Evolutionary conservation across 2,888 invertebrate genomes (phyloP).

Genomic region (Euclidia mi): DNA sequence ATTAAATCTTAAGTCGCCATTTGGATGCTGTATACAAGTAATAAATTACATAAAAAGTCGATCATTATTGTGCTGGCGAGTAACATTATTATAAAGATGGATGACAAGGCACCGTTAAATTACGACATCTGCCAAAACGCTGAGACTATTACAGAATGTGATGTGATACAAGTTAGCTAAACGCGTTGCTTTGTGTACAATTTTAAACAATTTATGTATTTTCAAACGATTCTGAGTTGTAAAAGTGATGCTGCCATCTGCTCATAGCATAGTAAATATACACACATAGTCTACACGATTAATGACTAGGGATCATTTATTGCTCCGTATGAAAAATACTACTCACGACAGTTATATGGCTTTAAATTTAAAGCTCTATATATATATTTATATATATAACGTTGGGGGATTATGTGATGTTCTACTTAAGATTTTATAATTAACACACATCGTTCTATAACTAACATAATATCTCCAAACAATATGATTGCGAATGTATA

Average conservation of each 20-base stretch:
- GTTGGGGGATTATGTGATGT: too few species aligned
- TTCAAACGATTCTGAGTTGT: slow-evolving; percentile 32
- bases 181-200: slow-evolving; percentile 29
- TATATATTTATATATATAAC: too few species aligned
- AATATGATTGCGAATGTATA: too few species aligned
- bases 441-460: too few species aligned
- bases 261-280: slow-evolving; percentile 15
- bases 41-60: slow-evolving; percentile 39
- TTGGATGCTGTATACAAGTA: slow-evolving; percentile 29
- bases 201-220: slow-evolving; percentile 38
- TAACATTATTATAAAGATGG: slow-evolving; percentile 5
- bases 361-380: too few species aligned
- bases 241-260: slow-evolving; percentile 22
- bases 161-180: slow-evolving; percentile 31
- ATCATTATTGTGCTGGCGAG: slow-evolving; percentile 16
- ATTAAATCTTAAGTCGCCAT: slow-evolving; percentile 30
- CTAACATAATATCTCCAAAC: too few species aligned
- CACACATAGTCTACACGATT: slow-evolving; percentile 7
- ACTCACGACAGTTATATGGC: too few species aligned
- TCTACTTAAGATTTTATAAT: too few species aligned
- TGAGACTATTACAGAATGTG: slow-evolving; percentile 36
- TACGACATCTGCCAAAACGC: slow-evolving; percentile 36
- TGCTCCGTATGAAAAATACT: background rate
- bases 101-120: slow-evolving; percentile 21
- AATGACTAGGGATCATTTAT: background rate